Evolutionary conservation across 2,888 invertebrate genomes (phyloP), one percentile per base, ranked within the genome.

Genomic region (Macroteleia sp.): DNA sequence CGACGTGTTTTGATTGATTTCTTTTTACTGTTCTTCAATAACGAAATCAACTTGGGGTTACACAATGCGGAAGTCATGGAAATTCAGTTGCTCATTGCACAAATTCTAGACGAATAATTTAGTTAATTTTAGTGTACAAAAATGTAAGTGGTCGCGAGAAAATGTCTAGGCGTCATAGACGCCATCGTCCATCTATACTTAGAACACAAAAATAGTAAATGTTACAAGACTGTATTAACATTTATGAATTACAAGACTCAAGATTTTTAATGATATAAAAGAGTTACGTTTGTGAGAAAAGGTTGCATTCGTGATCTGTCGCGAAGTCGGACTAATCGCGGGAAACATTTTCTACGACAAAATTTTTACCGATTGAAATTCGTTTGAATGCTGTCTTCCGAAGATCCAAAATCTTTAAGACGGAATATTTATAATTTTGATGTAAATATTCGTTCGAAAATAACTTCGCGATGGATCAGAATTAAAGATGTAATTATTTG

Each of bases 151-250:
- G 56, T 56, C 48, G 62, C 71, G 71, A 62, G 34, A 34, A 41
- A 85, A 87, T 88, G 88, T 90, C 86, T 89, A 86, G 88, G 88
- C 84, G 90, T 90, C 87, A 42, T 79, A 87, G 86, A 89, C 88
- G 86, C 87, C 87, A 87, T 89, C 89, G 91, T 90, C 90, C 91
- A 90, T 85, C 83, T 90, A 90, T 89, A 88, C 83, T 88, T 90
- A 90, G 87, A 85, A 85, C 85, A 83, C 74, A 76, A 71, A 81
- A 82, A 81, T 67, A 82, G 86, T 85, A 87, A 87, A 88, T 88
- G 87, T 89, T 88, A 87, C 83, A 90, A 89, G 91, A 91, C 91
- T 91, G 91, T 88, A 86, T 82, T 85, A 87, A 86, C 85, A 85
- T 83, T 83, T 80, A 84, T 86, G 80, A 87, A 86, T 83, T 85